Base-by-base conservation (phyloP, 2,888 invertebrate species). In the Scaptomyza tumidula region DNA sequence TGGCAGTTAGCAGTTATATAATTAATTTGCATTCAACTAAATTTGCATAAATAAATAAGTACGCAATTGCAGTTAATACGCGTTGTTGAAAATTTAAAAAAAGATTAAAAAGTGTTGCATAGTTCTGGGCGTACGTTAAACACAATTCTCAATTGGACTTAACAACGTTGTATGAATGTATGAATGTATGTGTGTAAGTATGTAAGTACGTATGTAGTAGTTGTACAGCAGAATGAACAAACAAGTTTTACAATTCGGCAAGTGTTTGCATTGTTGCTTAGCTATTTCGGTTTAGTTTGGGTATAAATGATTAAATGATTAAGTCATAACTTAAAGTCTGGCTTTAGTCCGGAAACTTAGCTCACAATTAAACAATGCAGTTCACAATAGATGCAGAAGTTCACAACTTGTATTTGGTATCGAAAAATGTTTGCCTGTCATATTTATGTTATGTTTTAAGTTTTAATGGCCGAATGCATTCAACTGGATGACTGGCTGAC, bases 11-110 rank as follows among this genome's bases (percentile, higher is more conserved):
- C 68, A 73, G 85, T 71, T 81, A 66, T 78, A 63, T 79, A 88
- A 88, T 89, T 89, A 88, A 89, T 85, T 89, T 75, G 82, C 74
- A 86, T 89, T 86, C 78, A 89, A 89, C 75, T 84, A 86, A 85
- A 82, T 88, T 89, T 89, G 75, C 83, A 79, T 82, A 88, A 80
- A 80, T 87, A 86, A 88, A 85, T 88, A 84, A 89, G 84, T 86
- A 73, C 67, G 62, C 45, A 63, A 68, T 71, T 39, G 69, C 78
- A 76, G 64, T 83, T 65, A 64, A 13, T 41, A 16, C 39, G 3
- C 10, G 41, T 46, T 58, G 61, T 39, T 59, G 46, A 70, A 63
- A 54, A 53, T 63, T 63, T 53, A 69, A 57, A 63, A 39, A 57
- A 46, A 50, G 29, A 29, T 29, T 46, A 57, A 63, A 50, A 66